A percentile compares a stretch with the other conserved stretches of the same genome.
Conservation (phyloP, 2,113 vertebrate species). For the Odontophorus gujanensis region DNA sequence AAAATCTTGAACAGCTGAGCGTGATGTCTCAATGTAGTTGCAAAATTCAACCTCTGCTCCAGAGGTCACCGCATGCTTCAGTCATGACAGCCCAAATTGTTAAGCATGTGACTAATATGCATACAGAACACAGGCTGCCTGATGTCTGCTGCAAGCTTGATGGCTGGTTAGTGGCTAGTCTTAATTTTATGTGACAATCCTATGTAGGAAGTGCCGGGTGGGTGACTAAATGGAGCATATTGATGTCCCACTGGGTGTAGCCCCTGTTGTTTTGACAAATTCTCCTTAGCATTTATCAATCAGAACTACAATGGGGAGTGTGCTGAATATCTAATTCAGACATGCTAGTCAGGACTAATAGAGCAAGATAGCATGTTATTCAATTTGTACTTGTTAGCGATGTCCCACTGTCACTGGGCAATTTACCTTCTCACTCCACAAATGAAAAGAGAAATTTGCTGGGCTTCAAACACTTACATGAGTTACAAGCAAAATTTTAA, state of each 20-base stretch:
- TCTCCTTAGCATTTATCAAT: slow-evolving; percentile 95
- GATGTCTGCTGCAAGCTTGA: slow-evolving; percentile 80
- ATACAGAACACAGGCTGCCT: slow-evolving; percentile 83
- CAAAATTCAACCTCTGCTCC: slow-evolving; percentile 87
- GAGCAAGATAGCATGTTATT: slow-evolving; percentile 86
- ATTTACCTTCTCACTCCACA: slow-evolving; percentile 93
- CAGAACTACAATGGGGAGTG: slow-evolving; percentile 83
- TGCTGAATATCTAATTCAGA: slow-evolving; percentile 86
- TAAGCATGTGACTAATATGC: slow-evolving; percentile 85
- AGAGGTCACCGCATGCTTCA: slow-evolving; percentile 86
- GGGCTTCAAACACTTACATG: slow-evolving; percentile 92
- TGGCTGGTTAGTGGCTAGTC: slow-evolving; percentile 86
- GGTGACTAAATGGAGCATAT: slow-evolving; percentile 94
- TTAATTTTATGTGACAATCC: slow-evolving; percentile 87
- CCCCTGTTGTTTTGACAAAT: slow-evolving; percentile 95
- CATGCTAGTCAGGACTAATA: slow-evolving; percentile 82
- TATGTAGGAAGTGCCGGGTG: slow-evolving; percentile 81
- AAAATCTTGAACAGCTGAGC: slow-evolving; percentile 96
- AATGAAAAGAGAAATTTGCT: slow-evolving; percentile 95
- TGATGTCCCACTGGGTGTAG: slow-evolving; percentile 91
- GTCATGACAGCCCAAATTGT: slow-evolving; percentile 85
- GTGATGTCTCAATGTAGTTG: slow-evolving; percentile 82
- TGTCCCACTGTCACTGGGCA: slow-evolving; percentile 87
- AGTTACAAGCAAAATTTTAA: slow-evolving; percentile 99
- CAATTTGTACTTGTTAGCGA: slow-evolving; percentile 90